Evolutionary conservation across 1,140 invertebrate species (phyloP), one percentile per base, ranked within the genome.

Genomic region (Brachionus plicatilis): DNA sequence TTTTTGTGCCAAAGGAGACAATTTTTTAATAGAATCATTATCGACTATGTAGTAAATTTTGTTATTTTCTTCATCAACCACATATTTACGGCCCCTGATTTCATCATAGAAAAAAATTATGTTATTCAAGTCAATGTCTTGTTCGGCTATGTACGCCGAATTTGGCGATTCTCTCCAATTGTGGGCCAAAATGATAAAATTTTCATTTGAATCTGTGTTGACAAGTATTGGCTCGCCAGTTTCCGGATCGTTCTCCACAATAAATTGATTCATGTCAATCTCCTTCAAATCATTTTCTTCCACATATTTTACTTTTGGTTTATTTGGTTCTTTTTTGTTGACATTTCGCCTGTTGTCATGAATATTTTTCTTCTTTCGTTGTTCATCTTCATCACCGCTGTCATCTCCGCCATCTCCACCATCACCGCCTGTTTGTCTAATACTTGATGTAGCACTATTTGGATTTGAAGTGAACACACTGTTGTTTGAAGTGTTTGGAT

Each of bases 261-360:
- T 53, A 41, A 37, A 56, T 1, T 50, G 27, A 33, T 14, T 80
- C 33, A 80, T 37, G 20, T 80, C 45, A 14, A 80, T 53, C 12
- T 80, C 50, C 33, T 56, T 41, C 20, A 80, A 43, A 56, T 80
- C 50, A 24, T 80, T 50, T 65, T 80, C 76, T 29, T 53, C 56
- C 7, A 80, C 76, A 65, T 80, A 80, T 33, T 45, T 65, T 17
- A 80, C 20, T 56, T 33, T 53, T 45, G 56, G 27, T 6, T 24
- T 47, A 14, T 29, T 24, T 50, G 72, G 72, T 29, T 76, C 72
- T 76, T 76, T 47, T 50, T 47, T 8, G 14, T 76, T 76, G 1
- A 76, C 72, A 27, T 76, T 76, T 50, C 72, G 41, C 8, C 45
- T 47, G 11, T 50, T 76, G 43, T 76, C 72, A 27, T 50, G 20